Base-by-base conservation (phyloP, 2,888 invertebrate species). In the Tetrapedia diversipes region DNA sequence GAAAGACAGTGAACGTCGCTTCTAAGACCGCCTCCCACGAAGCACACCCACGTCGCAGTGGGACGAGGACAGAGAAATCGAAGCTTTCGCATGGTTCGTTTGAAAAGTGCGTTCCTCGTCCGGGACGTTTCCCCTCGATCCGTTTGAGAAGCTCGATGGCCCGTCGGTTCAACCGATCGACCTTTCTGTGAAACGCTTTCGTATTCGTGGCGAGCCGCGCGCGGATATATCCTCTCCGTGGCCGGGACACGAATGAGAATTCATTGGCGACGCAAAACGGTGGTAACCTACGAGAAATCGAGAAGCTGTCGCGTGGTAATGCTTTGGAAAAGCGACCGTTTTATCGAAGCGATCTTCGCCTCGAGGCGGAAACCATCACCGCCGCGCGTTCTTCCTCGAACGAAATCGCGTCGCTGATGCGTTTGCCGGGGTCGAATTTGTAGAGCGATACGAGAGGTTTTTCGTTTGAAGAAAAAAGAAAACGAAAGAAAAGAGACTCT, bases 371-470 rank as follows among this genome's bases (percentile, higher is more conserved):
- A n/a, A n/a, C n/a, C n/a, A n/a, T n/a, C n/a, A n/a, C n/a, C n/a
- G n/a, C n/a, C n/a, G n/a, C n/a, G n/a, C n/a, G n/a, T n/a, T n/a
- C n/a, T n/a, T n/a, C n/a, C n/a, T n/a, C n/a, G n/a, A n/a, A n/a
- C n/a, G n/a, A n/a, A n/a, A n/a, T 41, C 45, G 1, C n/a, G 47
- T 43, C 2, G 24, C 27, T 11, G 1, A 8, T 43, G 14, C 57
- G 70, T 66, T 71, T 66, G 41, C 70, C 24, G n/a, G n/a, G 7
- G 45, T 29, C 49, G 66, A 39, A 66, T 70, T 57, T 56, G 67
- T 24, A 39, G 47, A 39, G n/a, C 29, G 37, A 37, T n/a, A n/a
- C n/a, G n/a, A n/a, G n/a, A n/a, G n/a, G n/a, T n/a, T n/a, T n/a
- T n/a, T n/a, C n/a, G n/a, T n/a, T n/a, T n/a, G n/a, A n/a, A n/a